Base-by-base conservation (phyloP, 2,888 invertebrate species). In the Abrostola triplasia region DNA sequence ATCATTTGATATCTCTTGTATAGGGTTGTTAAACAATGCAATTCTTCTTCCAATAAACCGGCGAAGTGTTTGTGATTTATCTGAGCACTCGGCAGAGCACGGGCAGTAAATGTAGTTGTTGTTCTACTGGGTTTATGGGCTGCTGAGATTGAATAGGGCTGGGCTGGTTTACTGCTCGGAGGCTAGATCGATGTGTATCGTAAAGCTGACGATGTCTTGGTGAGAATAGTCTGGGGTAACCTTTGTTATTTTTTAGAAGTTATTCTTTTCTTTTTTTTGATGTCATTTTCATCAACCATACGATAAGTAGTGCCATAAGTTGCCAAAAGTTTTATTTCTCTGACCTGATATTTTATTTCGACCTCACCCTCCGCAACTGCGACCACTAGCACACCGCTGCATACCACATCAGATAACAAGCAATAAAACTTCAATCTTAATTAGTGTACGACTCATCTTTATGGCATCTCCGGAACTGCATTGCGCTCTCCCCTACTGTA, bases 361-460 rank as follows among this genome's bases (percentile, higher is more conserved):
- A 24, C 24, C 24, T 4, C 24, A 2, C 24, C 24, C 24, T 24
- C 4, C 24, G 4, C 4, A 24, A 24, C 24, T 4, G 24, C 24
- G 24, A 24, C 24, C 24, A 24, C 24, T 24, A 24, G 24, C 24
- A 50, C 12, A 12, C 12, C 12, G 12, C 5, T 44, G 8, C 4
- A 47, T 5, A 24, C 13, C 44, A 44, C 6, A 5, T 6, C 56
- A 42, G 36, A 41, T 50, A 62, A 36, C 51, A 36, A 42, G 0
- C 36, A 52, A 75, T 75, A 75, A 71, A 76, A 76, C 59, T 76
- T 51, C 35, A 44, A 71, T 72, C 66, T 70, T 72, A 72, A 72
- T 72, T 72, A 71, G 66, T 42, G 1, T 37, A 49, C 68, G 59
- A 49, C 35, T 65, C 53, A 76, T 76, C 76, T 76, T 76, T 79